A percentile compares a stretch with the other conserved stretches of the same genome.
Evolutionary conservation across 2,113 vertebrate genomes (phyloP).

Genomic region (Chaetorhynchus papuensis): DNA sequence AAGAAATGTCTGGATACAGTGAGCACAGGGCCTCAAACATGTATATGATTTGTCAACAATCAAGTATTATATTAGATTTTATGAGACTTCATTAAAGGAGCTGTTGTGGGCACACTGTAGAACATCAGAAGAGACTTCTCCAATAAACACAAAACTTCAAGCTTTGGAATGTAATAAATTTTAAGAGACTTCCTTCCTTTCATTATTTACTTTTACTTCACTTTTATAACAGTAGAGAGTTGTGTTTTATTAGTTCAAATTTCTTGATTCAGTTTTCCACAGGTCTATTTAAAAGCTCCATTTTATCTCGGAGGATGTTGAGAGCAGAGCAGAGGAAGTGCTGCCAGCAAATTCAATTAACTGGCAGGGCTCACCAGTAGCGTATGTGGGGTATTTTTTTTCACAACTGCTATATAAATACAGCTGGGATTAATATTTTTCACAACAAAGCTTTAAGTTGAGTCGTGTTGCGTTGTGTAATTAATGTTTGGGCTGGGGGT

Average conservation of each 20-base stretch:
- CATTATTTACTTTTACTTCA: conserved; percentile 85
- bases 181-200: conserved; percentile 89
- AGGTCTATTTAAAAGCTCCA: conserved; percentile 78
- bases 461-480: conserved; percentile 57
- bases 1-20: conserved; percentile 23
- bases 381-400: conserved; percentile 61
- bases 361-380: conserved; percentile 72
- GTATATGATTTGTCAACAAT: conserved; percentile 82
- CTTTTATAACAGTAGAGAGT: conserved; percentile 80
- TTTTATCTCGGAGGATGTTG: conserved; percentile 80
- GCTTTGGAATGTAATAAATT: conserved; percentile 92
- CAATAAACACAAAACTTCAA: conserved; percentile 80
- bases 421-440: conserved; percentile 80
- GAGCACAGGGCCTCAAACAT: conserved; percentile 32
- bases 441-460: conserved; percentile 69
- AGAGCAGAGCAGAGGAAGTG: conserved; percentile 73
- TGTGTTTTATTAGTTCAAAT: conserved; percentile 84
- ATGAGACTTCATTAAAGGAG: conserved; percentile 87
- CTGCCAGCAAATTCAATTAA: conserved; percentile 80
- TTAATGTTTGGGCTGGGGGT: conserved; percentile 63
- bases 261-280: conserved; percentile 79
- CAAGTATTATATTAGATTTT: conserved; percentile 84
- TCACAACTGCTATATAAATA: conserved; percentile 77
- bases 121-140: conserved; percentile 87
- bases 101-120: conserved; percentile 80